Conservation (phyloP, 2,113 vertebrate genomes). For the Pyrgilauda ruficollis region DNA sequence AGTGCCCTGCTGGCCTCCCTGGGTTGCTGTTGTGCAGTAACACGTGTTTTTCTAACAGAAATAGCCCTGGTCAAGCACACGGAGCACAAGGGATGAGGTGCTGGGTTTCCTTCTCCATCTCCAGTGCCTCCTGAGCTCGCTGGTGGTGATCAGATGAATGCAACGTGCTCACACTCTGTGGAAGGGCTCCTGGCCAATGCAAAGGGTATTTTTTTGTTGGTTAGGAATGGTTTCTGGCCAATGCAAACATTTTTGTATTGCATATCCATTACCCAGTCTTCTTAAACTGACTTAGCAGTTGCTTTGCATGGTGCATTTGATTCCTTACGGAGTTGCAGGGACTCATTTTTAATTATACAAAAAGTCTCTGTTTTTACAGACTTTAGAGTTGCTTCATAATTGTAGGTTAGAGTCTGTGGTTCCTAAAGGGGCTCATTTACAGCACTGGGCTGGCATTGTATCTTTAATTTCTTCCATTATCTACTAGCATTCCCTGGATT, state of each 20-base stretch:
- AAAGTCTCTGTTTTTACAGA: not conserved
- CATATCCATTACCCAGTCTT: not conserved
- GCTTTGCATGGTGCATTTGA: not conserved
- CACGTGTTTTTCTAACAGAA: not conserved
- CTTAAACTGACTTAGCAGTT: not conserved
- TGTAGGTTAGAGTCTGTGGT: not conserved
- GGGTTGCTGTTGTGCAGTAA: not conserved
- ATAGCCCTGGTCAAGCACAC: not conserved
- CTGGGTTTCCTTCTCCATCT: not conserved
- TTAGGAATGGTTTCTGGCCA: constrained; percentile 7
- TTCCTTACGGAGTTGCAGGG: not conserved
- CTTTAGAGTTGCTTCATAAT: not conserved
- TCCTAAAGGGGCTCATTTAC: not conserved
- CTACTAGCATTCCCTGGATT: not conserved
- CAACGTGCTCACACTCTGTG: rapidly evolving
- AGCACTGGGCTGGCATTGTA: not conserved
- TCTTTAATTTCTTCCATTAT: constrained; percentile 44
- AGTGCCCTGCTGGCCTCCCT: not conserved
- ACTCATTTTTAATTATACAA: not conserved
- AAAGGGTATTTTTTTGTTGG: not conserved
- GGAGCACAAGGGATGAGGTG: not conserved
- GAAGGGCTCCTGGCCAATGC: not conserved
- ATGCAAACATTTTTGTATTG: not conserved
- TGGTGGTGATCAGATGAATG: not conserved
- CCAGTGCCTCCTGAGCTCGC: not conserved